Base-by-base conservation (phyloP, 2,888 invertebrate genomes). In the Nesidiocoris tenuis region DNA sequence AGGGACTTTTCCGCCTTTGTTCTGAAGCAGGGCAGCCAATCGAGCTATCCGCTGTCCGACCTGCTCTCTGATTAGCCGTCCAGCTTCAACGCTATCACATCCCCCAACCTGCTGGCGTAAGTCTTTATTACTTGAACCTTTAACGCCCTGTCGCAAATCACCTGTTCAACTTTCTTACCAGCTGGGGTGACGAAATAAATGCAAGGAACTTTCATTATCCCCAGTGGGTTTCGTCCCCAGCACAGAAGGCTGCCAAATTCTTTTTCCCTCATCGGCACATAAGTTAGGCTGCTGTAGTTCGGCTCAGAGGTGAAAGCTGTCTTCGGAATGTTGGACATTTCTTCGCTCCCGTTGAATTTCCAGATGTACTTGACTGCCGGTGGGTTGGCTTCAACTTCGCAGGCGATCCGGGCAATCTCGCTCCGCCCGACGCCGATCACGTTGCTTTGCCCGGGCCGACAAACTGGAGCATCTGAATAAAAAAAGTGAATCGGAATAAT, bases 291-390 rank as follows among this genome's bases (percentile, higher is more conserved):
- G 81, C 91, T 91, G 24, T 88, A 86, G 5, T 88, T 86, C 55
- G 87, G 86, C 80, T 90, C 90, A 66, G 86, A 87, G 77, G 86
- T 85, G 78, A 90, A 86, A 80, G 87, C 86, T 74, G 87, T 87
- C 77, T 87, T 87, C 16, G 89, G 87, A 80, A 91, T 88, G 83
- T 91, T 90, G 78, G 89, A 86, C 23, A 88, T 87, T 81, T 90
- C 91, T 79, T 88, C 87, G 61, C 89, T 88, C 82, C 90, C 90
- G 86, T 92, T 92, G 85, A 92, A 91, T 84, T 89, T 90, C 91
- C 91, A 91, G 77, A 87, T 86, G 84, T 90, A 91, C 80, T 86
- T 86, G 55, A 90, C 86, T 80, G 89, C 90, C 82, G 87, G 86
- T 7, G 94, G 94, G 82, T 93, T 92, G 0, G 92, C 91, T 79